Evolutionary conservation across 2,888 invertebrate species (phyloP), one percentile per base, ranked within the genome.

Genomic region (Trissonchulus sp.): DNA sequence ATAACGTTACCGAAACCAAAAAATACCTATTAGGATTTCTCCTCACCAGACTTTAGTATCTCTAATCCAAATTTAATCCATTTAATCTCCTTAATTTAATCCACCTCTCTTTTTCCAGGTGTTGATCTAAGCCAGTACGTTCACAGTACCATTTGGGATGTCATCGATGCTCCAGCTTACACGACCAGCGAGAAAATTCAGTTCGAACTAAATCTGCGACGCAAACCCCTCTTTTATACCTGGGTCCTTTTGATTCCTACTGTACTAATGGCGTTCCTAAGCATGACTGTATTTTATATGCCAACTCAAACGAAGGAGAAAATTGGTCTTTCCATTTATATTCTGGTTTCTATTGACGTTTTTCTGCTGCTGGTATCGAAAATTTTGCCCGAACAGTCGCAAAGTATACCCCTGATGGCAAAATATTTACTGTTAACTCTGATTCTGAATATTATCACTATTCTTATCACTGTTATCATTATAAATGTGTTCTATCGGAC

Each of bases 381-480:
- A 69, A 69, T 69, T 34, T n/a, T 69, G 2, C 71, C 71, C n/a
- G 33, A 2, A 69, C 23, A 30, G 15, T 69, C 71, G n/a, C 3
- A 33, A 36, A 36, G 33, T 2, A 37, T 69, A 33, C 71, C 71
- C 15, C n/a, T 69, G 34, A 86, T 87, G 65, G 86, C 86, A 30
- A 97, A 97, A 89, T 99, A 99, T 87, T 62, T 99, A 80, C 90
- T 99, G 75, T 97, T 99, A 87, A 99, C 98, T 74, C 99, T 99
- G 88, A 95, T 99, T 82, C 97, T 99, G 95, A 99, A 99, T 88
- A 97, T 99, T 78, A 94, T 99, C 84, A 96, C 97, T 88, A 99
- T 99, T 87, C 89, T 99, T 82, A 94, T 98, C 75, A 99, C 99
- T 23, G 98, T 99, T 79, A 91, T 99, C 84, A 97, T 99, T 85